A percentile compares a stretch with the other conserved stretches of the same genome.
These are phyloP conservation scores for Oncopodura yosiiana DNA, from an alignment of 1,140 invertebrate species.

Conservation along the genomic window DNA sequence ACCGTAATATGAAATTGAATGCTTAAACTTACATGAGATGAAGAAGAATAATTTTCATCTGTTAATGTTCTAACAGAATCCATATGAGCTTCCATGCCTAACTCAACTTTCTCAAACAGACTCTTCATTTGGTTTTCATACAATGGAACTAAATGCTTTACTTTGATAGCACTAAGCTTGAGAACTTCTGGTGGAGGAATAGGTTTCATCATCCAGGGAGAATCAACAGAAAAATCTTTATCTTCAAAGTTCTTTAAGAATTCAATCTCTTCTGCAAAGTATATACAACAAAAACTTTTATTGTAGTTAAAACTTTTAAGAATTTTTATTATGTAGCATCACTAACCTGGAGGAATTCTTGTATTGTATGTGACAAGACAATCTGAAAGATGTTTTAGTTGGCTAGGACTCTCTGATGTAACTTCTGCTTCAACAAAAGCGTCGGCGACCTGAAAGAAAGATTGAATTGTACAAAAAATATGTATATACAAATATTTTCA, in stretches of 20 bases:
- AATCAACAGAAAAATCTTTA: conserved; percentile 1
- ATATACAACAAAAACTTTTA: neutral
- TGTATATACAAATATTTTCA: neutral
- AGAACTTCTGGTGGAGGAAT: conserved; percentile 19
- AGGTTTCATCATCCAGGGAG: conserved; percentile 5
- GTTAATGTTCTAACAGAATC: neutral
- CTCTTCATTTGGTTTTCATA: conserved; percentile 13
- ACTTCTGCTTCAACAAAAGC: neutral
- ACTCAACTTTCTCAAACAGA: conserved; percentile 9
- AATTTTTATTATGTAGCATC: neutral
- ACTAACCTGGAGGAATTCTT: conserved; percentile 6
- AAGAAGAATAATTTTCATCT: neutral
- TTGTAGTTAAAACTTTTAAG: no score
- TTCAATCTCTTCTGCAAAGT: conserved; percentile 16
- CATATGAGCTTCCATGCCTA: conserved; percentile 11
- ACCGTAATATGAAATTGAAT: no score
- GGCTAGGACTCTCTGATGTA: neutral
- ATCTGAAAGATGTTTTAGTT: conserved; percentile 15
- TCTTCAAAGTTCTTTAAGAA: conserved; percentile 19
- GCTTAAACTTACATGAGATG: no score
- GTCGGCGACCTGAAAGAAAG: conserved; percentile 16
- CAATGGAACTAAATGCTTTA: conserved; percentile 22
- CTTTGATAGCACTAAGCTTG: conserved; percentile 22
- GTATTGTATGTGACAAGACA: conserved; percentile 14
- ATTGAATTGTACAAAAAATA: neutral